phyloP scores from a whole-genome alignment of 2,888 invertebrate species.

The Drosophila conformis region DNA sequence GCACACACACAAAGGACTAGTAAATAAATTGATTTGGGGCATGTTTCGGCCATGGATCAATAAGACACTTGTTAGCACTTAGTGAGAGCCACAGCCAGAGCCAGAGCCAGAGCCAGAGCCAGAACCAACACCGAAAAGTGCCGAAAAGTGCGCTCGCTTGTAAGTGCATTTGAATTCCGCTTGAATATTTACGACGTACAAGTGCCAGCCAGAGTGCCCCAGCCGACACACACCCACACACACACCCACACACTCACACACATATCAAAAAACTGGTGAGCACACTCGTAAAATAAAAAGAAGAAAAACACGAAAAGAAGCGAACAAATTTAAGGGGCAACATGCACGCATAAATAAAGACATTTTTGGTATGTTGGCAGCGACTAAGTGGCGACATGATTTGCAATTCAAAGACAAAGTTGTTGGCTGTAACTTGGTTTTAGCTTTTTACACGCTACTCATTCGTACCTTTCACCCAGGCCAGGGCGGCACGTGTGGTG shows the following conservation, averaged over 20 bases:
- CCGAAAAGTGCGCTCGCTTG: slow-evolving; percentile 25
- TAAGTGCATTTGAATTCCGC: slow-evolving; percentile 71
- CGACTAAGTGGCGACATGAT: slow-evolving; percentile 58
- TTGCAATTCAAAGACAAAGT: slow-evolving; percentile 76
- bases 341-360: slow-evolving; percentile 77
- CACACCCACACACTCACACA: background rate
- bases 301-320: slow-evolving; percentile 1
- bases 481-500: background rate
- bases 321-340: slow-evolving; percentile 28
- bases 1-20: slow-evolving; percentile 4
- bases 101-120: background rate
- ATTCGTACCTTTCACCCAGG: slow-evolving; percentile 2
- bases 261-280: slow-evolving; percentile 38
- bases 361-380: slow-evolving; percentile 50
- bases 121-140: slow-evolving; percentile 24
- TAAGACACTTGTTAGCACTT: slow-evolving; percentile 72
- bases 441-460: slow-evolving; percentile 14
- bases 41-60: slow-evolving; percentile 57
- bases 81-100: slow-evolving; percentile 16
- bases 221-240: slow-evolving; percentile 4
- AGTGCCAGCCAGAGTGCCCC: slow-evolving; percentile 61
- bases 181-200: slow-evolving; percentile 75
- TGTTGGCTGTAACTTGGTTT: slow-evolving; percentile 46
- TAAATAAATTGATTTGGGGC: slow-evolving; percentile 64
- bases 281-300: slow-evolving; percentile 29